These are phyloP conservation scores for Anguilla marmorata DNA, from an alignment of 2,797 vertebrate genomes.

Conservation along the genomic window DNA sequence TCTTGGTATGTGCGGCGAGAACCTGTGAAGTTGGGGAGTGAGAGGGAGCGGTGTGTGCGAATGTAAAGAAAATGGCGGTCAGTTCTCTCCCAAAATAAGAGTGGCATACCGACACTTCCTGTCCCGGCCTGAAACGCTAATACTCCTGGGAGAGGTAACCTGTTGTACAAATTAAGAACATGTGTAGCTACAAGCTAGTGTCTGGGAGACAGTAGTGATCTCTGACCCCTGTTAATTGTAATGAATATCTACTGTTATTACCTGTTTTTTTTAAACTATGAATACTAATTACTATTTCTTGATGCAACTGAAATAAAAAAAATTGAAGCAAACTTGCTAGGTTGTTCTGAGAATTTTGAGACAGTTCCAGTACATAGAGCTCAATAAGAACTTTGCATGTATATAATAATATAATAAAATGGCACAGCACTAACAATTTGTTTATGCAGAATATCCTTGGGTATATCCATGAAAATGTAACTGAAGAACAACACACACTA, in stretches of 20 bases:
- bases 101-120: constrained; percentile 2
- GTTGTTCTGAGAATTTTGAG: background rate
- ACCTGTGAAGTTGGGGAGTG: background rate
- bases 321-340: background rate
- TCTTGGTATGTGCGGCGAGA: background rate
- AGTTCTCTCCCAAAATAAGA: background rate
- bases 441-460: background rate
- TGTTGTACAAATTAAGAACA: constrained; percentile 28
- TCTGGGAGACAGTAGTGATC: background rate
- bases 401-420: background rate
- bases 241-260: background rate
- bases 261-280: background rate
- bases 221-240: background rate
- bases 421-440: background rate
- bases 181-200: background rate
- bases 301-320: background rate
- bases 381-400: background rate
- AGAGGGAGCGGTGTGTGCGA: background rate
- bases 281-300: background rate
- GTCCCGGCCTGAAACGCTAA: background rate
- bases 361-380: background rate
- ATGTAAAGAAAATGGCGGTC: background rate
- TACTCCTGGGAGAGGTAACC: background rate
- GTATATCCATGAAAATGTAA: too few relatives aligned
- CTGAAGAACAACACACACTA: too few relatives aligned